Evolutionary conservation across 2,797 vertebrate species (phyloP).

Genomic region (Streptopelia turtur): DNA sequence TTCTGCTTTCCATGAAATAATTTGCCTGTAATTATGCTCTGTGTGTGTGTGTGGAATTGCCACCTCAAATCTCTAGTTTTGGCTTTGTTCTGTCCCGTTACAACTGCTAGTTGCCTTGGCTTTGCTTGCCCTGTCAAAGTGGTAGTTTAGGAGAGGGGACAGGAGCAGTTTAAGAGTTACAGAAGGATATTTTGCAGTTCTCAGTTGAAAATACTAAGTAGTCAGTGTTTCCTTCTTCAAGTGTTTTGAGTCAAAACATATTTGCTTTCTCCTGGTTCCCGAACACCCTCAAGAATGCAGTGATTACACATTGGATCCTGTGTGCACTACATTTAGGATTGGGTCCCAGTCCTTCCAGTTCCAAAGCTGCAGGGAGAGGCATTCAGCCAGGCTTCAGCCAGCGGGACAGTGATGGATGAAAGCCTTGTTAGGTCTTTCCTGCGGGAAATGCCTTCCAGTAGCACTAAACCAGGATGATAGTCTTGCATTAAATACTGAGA

Average conservation of each 20-base stretch:
- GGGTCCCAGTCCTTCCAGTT: background rate
- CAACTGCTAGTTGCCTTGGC: background rate
- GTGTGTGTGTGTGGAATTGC: background rate
- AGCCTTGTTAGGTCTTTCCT: background rate
- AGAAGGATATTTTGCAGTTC: background rate
- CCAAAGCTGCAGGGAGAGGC: background rate
- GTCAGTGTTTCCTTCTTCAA: background rate
- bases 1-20: background rate
- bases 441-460: background rate
- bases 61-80: background rate
- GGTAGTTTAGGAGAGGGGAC: background rate
- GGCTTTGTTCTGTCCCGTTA: background rate
- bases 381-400: background rate
- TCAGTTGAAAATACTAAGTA: background rate
- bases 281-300: background rate
- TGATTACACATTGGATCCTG: background rate
- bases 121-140: background rate
- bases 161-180: background rate
- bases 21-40: background rate
- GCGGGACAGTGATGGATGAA: background rate
- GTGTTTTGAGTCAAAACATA: background rate
- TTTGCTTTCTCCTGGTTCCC: background rate
- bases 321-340: rapidly evolving
- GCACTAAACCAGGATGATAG: background rate
- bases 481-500: background rate